Evolutionary conservation across 2,888 invertebrate genomes (phyloP).

Genomic region (Tipula unca): DNA sequence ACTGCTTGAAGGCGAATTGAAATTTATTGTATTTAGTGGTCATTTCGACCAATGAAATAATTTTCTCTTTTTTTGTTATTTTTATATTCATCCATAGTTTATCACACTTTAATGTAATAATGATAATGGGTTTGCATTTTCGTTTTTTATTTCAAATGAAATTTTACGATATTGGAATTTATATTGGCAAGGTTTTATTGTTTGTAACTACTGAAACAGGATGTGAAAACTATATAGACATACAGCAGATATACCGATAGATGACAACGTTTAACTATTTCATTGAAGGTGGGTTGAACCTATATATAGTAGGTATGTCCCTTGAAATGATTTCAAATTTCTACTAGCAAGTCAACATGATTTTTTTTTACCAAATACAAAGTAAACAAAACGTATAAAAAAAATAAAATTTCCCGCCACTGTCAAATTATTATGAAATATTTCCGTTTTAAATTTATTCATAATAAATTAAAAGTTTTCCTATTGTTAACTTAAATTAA

Average conservation of each 20-base stretch:
- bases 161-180: not conserved
- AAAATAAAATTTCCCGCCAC: not conserved
- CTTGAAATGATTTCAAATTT: not conserved
- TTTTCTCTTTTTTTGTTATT: too few relatives aligned
- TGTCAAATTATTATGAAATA: not conserved
- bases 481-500: not conserved
- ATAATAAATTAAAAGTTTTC: not conserved
- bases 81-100: not conserved
- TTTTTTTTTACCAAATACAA: not conserved
- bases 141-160: not conserved
- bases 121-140: not conserved
- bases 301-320: not conserved
- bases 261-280: not conserved
- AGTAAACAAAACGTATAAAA: not conserved
- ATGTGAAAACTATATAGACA: too few relatives aligned
- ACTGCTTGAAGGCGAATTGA: not conserved
- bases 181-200: not conserved
- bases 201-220: not conserved
- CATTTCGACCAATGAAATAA: not conserved
- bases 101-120: not conserved
- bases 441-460: not conserved
- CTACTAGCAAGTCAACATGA: not conserved
- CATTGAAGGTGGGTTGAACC: not conserved
- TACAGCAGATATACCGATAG: too few relatives aligned
- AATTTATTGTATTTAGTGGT: not conserved